Conservation (phyloP, 1,140 invertebrate species). For the Frieseomelitta varia region DNA sequence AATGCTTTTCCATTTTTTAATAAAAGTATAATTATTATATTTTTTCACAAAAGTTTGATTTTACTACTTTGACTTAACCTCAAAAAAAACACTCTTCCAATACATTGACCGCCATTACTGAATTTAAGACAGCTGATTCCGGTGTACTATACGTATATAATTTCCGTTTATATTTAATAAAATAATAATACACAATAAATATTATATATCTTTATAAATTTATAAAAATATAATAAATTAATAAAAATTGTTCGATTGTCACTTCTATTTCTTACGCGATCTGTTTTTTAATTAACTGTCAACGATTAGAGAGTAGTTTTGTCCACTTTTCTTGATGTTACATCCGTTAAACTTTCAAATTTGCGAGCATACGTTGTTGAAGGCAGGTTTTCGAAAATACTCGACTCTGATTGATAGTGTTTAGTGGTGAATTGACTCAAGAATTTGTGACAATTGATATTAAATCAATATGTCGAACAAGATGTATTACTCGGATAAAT, state of each 20-base stretch:
- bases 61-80: conserved; percentile 39
- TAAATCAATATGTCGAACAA: conserved; percentile 52
- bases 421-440: not conserved
- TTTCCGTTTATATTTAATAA: conserved; percentile 27
- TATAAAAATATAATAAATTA: not conserved
- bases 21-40: not conserved
- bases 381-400: conserved; percentile 51
- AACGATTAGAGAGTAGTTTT: conserved; percentile 40
- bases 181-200: not conserved
- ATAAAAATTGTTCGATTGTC: not conserved
- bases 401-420: not conserved
- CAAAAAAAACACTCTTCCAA: not conserved
- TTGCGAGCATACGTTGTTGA: conserved; percentile 50
- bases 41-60: not conserved
- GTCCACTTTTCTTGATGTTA: conserved; percentile 46
- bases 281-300: conserved; percentile 9
- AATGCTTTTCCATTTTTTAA: conserved; percentile 60
- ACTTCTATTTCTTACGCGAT: not conserved
- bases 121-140: conserved; percentile 57
- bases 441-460: not conserved
- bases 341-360: conserved; percentile 75
- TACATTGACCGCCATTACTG: not conserved
- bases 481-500: conserved; percentile 97
- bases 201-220: not conserved
- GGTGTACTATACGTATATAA: conserved; percentile 24